Evolutionary conservation across 2,888 invertebrate genomes (phyloP).

Genomic region (Drosophila aldrichi): DNA sequence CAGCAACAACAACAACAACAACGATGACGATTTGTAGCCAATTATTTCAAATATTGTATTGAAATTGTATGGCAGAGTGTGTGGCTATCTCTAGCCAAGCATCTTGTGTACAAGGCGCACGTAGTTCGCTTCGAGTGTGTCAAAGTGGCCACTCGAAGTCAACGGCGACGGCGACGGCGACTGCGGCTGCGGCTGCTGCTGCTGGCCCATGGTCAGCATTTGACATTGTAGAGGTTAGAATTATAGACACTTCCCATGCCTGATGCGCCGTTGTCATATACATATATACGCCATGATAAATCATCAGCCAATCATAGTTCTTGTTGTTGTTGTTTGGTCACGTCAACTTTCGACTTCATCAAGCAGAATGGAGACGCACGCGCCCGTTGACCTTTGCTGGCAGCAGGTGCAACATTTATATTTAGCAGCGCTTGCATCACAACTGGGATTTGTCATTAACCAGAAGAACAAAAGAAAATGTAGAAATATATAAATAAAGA

Average conservation of each 20-base stretch:
- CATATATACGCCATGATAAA: conserved; percentile 46
- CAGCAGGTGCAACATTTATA: conserved; percentile 40
- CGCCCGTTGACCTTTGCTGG: conserved; percentile 68
- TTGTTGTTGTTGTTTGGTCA: conserved; percentile 53
- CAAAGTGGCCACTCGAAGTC: conserved; percentile 57
- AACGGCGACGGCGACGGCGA: conserved; percentile 25
- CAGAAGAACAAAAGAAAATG: conserved; percentile 5
- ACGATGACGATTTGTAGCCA: conserved; percentile 83
- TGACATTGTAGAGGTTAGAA: conserved; percentile 52
- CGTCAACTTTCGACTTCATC: conserved; percentile 61
- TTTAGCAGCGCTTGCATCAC: conserved; percentile 54
- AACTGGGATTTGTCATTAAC: conserved; percentile 38
- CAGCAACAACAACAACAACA: conserved; percentile 37
- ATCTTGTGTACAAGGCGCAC: conserved; percentile 60
- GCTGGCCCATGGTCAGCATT: conserved; percentile 55
- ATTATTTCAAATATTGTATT: conserved; percentile 83
- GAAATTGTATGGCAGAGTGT: conserved; percentile 76
- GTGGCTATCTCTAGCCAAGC: conserved; percentile 70
- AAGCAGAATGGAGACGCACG: conserved; percentile 54
- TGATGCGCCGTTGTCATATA: conserved; percentile 66
- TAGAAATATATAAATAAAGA: background rate
- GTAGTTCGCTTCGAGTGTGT: conserved; percentile 55
- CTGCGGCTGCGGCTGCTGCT: background rate
- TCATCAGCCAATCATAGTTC: conserved; percentile 41
- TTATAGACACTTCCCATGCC: conserved; percentile 31